Conservation (phyloP, 2,113 vertebrate species). For the Falco punctatus region DNA sequence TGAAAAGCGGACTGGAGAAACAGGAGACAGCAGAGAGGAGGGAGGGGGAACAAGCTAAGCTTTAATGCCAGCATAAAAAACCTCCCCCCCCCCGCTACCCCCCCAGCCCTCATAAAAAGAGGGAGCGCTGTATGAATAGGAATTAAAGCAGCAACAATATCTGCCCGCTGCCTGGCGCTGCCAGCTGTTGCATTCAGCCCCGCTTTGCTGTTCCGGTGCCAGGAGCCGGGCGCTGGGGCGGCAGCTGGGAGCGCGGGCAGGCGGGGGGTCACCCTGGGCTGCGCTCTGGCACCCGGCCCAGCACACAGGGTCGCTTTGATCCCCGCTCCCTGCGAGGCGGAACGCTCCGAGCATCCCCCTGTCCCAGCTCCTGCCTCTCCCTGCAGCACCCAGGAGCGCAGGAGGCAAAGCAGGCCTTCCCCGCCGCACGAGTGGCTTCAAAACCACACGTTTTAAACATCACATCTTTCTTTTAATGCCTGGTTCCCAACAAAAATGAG, state of each 20-base stretch:
- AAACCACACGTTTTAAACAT: background rate
- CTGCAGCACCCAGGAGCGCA: background rate
- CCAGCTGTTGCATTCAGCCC: slow-evolving; percentile 75
- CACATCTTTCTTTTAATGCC: background rate
- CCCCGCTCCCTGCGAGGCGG: background rate
- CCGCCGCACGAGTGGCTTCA: background rate
- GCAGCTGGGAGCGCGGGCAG: slow-evolving; percentile 52
- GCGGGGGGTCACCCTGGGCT: background rate
- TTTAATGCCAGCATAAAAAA: slow-evolving; percentile 37
- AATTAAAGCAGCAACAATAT: slow-evolving; percentile 18
- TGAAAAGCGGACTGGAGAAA: slow-evolving; percentile 47
- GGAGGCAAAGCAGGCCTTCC: background rate
- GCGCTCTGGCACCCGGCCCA: background rate
- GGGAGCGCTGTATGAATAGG: slow-evolving; percentile 34
- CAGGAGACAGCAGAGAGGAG: background rate
- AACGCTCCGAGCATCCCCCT: background rate
- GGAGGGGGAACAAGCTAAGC: slow-evolving; percentile 43
- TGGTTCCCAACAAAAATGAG: background rate
- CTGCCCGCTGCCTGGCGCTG: slow-evolving; percentile 1
- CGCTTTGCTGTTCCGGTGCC: slow-evolving; percentile 51
- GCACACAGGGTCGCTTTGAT: background rate
- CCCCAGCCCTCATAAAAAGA: slow-evolving; percentile 9
- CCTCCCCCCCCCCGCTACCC: background rate
- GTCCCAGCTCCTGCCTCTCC: background rate
- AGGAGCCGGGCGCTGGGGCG: slow-evolving; percentile 5